Evolutionary conservation across 2,888 invertebrate species (phyloP).

Genomic region (Lasioglossum leucozonium): DNA sequence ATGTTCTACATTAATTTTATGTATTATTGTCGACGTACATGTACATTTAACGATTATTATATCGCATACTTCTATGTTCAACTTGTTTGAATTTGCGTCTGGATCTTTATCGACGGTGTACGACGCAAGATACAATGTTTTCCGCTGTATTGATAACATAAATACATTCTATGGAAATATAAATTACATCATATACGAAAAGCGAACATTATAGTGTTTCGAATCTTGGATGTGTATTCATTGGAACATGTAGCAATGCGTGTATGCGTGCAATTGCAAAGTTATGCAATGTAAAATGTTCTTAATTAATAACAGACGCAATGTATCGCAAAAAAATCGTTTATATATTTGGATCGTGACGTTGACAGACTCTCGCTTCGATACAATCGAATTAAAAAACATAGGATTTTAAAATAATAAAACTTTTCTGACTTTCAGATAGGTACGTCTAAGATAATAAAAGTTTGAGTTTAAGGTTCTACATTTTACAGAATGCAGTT

Average conservation of each 20-base stretch:
- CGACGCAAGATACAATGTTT: slow-evolving; percentile 26
- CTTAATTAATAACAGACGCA: slow-evolving; percentile 27
- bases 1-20: not conserved
- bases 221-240: slow-evolving; percentile 23
- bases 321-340: slow-evolving; percentile 20
- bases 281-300: slow-evolving; percentile 31
- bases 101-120: slow-evolving; percentile 30
- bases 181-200: slow-evolving; percentile 17
- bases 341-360: slow-evolving; percentile 23
- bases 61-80: slow-evolving; percentile 7
- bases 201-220: slow-evolving; percentile 11
- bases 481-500: slow-evolving; percentile 40
- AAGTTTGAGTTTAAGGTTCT: slow-evolving; percentile 36
- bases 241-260: slow-evolving; percentile 24
- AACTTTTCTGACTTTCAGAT: slow-evolving; percentile 26
- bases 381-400: slow-evolving; percentile 24
- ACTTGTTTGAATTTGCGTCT: slow-evolving; percentile 24
- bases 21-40: slow-evolving; percentile 3
- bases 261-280: slow-evolving; percentile 12
- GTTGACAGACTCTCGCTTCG: slow-evolving; percentile 14
- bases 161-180: slow-evolving; percentile 18
- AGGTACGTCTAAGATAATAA: slow-evolving; percentile 26
- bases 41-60: slow-evolving; percentile 23
- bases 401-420: slow-evolving; percentile 36
- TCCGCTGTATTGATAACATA: slow-evolving; percentile 25